phyloP scores from a whole-genome alignment of 1,140 invertebrate genomes.

The Hycleus cichorii region DNA sequence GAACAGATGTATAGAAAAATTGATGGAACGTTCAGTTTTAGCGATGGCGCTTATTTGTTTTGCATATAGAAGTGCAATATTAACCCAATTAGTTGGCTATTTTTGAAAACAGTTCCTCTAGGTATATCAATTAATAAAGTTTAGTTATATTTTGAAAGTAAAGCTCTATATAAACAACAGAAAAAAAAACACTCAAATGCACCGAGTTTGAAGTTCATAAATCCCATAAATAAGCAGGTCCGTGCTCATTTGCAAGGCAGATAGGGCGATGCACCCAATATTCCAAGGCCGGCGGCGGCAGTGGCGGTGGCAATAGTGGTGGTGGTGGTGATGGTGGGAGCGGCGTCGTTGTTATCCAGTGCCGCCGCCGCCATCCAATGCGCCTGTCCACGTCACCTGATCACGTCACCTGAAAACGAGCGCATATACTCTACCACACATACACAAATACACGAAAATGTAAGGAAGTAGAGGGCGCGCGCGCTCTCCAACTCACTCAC shows the following conservation, averaged over 20 bases:
- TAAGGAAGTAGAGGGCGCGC: slow-evolving; percentile 22
- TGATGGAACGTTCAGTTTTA: no score
- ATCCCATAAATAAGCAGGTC: slow-evolving; percentile 39
- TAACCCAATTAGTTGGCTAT: no score
- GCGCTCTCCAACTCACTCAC: slow-evolving; percentile 12
- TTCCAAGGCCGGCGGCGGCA: slow-evolving; percentile 25
- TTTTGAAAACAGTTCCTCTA: no score
- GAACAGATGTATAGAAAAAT: no score
- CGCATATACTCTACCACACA: no score
- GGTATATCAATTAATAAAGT: no score
- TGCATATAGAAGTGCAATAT: no score
- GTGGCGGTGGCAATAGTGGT: slow-evolving; percentile 10
- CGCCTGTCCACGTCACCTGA: slow-evolving; percentile 24
- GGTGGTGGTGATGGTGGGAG: slow-evolving; percentile 19
- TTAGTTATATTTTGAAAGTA: no score
- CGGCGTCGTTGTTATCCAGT: not conserved
- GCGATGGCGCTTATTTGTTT: no score
- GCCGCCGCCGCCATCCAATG: not conserved
- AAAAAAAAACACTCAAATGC: no score
- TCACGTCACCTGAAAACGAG: slow-evolving; percentile 24
- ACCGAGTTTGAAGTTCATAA: slow-evolving; percentile 38
- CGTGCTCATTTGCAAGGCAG: slow-evolving; percentile 39
- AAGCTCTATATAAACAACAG: no score
- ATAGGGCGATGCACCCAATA: slow-evolving; percentile 35
- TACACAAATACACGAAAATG: no score